Percentiles rank a stretch among this genome's conserved stretches.
phyloP scores from a whole-genome alignment of 2,797 vertebrate genomes.

The Pseudotriccus pelzelni region DNA sequence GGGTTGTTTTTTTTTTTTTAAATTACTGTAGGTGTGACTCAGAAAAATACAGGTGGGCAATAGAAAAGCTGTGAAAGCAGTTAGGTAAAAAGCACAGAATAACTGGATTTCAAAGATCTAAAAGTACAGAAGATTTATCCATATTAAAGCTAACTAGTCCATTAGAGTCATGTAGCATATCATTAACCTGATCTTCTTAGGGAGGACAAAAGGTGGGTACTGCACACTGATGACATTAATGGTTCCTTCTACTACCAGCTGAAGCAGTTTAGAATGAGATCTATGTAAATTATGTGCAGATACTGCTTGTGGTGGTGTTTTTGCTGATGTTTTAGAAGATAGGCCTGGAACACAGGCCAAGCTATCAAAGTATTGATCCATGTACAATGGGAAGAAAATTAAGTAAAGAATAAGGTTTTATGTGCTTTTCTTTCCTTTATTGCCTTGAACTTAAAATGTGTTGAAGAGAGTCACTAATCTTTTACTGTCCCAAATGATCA shows the following conservation, averaged over 20 bases:
- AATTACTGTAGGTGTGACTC: not conserved
- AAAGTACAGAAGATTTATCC: not conserved
- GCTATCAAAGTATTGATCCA: not conserved
- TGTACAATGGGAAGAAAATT: not conserved
- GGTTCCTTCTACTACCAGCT: not conserved
- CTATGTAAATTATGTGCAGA: not conserved
- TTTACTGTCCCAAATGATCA: not conserved
- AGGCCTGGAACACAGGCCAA: not conserved
- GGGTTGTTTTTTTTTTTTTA: not conserved
- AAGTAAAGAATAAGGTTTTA: not conserved
- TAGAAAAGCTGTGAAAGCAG: not conserved
- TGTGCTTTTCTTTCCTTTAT: not conserved
- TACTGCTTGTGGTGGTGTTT: not conserved
- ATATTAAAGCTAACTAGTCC: conserved; percentile 7
- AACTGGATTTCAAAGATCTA: conserved; percentile 37
- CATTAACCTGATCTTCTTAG: not conserved
- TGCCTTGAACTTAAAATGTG: not conserved
- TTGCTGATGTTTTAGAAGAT: not conserved
- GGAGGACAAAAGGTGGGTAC: not conserved
- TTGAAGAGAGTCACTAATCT: not conserved
- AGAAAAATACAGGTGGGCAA: conserved; percentile 13
- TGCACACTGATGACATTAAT: not conserved
- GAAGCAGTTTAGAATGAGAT: not conserved
- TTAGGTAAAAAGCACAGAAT: not conserved
- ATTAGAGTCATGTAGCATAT: not conserved